Evolutionary conservation across 2,113 vertebrate genomes (phyloP).

Genomic region (Pelusios castaneus): DNA sequence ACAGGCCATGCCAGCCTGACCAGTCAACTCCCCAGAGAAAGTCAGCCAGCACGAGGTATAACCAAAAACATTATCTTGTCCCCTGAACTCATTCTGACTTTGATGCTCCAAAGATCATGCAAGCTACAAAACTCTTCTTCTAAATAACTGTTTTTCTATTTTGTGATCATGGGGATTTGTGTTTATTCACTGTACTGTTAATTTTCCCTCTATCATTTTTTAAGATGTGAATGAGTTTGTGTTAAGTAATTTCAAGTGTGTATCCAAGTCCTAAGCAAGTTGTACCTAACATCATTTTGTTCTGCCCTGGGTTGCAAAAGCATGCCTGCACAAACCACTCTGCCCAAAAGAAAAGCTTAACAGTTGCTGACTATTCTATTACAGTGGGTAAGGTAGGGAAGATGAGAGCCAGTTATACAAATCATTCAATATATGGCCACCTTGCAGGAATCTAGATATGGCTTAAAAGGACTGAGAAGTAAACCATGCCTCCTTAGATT

Average conservation of each 20-base stretch:
- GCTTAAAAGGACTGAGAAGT: no score
- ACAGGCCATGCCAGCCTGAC: neutral
- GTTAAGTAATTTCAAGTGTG: neutral
- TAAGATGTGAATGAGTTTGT: neutral
- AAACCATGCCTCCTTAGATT: no score
- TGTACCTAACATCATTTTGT: neutral
- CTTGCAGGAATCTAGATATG: no score
- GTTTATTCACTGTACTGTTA: neutral
- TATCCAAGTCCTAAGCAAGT: neutral
- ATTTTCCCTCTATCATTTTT: neutral
- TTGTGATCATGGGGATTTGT: neutral
- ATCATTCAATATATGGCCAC: no score
- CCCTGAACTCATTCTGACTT: neutral
- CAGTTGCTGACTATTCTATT: neutral
- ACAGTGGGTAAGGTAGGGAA: neutral
- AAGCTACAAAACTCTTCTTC: neutral
- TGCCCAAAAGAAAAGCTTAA: neutral
- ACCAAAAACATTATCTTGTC: neutral
- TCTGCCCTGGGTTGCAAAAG: neutral
- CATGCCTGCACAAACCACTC: neutral
- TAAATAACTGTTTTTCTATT: neutral
- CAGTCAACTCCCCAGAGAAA: neutral
- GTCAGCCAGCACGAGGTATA: neutral
- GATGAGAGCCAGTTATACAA: no score
- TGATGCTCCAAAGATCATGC: neutral